These are phyloP conservation scores for Chaenogobius annularis DNA, from an alignment of 2,113 vertebrate genomes.

Conservation along the genomic window DNA sequence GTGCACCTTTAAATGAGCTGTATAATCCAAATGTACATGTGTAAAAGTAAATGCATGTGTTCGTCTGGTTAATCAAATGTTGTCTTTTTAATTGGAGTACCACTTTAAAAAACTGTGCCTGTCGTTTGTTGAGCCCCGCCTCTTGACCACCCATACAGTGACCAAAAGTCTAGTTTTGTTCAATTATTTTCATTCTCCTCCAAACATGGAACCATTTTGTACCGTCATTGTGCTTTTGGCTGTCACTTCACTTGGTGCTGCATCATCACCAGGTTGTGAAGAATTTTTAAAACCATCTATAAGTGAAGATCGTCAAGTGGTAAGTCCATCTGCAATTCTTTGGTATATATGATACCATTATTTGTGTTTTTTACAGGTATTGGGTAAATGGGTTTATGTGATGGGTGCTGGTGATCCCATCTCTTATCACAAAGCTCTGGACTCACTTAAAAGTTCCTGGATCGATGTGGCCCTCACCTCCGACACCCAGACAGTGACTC, in stretches of 20 bases:
- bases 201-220: conserved; percentile 51
- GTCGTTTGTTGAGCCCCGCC: conserved; percentile 1
- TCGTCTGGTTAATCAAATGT: too few species aligned
- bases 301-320: conserved; percentile 58
- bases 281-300: conserved; percentile 60
- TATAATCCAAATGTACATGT: neutral
- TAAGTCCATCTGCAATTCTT: conserved; percentile 17
- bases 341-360: too few species aligned
- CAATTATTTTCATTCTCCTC: conserved; percentile 1
- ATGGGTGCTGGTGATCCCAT: conserved; percentile 68
- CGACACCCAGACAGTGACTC: conserved; percentile 41
- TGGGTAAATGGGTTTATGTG: conserved; percentile 73
- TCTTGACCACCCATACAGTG: conserved; percentile 2
- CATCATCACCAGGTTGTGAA: conserved; percentile 58
- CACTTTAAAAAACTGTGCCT: conserved; percentile 10
- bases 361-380: conserved; percentile 38
- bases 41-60: too few species aligned
- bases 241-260: conserved; percentile 41
- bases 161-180: conserved; percentile 28
- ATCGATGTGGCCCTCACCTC: conserved; percentile 56
- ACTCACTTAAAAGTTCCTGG: conserved; percentile 70
- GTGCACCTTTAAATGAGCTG: too few species aligned
- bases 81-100: conserved; percentile 20
- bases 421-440: conserved; percentile 66
- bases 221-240: conserved; percentile 41